Base-by-base conservation (phyloP, 2,797 vertebrate genomes). In the Percopsis omiscomaycus region DNA sequence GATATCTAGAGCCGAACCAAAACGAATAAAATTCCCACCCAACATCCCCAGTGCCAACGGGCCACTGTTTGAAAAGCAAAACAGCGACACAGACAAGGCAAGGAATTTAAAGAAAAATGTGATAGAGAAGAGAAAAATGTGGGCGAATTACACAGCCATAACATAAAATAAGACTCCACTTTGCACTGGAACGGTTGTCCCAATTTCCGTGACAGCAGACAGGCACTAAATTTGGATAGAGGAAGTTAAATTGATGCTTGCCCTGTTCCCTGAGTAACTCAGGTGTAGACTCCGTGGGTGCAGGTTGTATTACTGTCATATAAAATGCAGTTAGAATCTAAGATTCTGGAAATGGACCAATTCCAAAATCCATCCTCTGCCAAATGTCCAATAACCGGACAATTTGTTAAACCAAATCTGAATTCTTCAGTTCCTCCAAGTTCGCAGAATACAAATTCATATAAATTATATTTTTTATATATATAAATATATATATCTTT, bases 301-400 rank as follows among this genome's bases (percentile, higher is more conserved):
- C 65, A 68, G 59, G 65, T 60, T 29, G 16, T 14, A 58, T 68
- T 47, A 59, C 57, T 47, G 66, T 68, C 61, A 64, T 59, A 79
- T 75, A 57, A 75, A 75, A 77, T 73, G 62, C 66, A 66, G 55
- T 59, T 70, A 37, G 53, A 75, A 71, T 69, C 28, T 29, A 53
- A 49, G 61, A 28, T 37, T 16, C 68, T 58, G 68, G 60, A 42
- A 75, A n/a, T 3, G 27, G 47, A 53, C 59, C 65, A 49, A 70
- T 61, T 69, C 69, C 50, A 42, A 64, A 65, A 71, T 68, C 68
- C 66, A 37, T 55, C 46, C 60, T 64, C 71, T 52, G 59, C 52
- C 59, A 73, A 66, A 77, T 30, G 64, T 72, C 60, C 51, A 67
- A 57, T 75, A 82, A 84, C 61, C 66, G 77, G 73, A 54, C 76